phyloP scores from a whole-genome alignment of 1,140 invertebrate species.

The Pogonomyrmex barbatus region DNA sequence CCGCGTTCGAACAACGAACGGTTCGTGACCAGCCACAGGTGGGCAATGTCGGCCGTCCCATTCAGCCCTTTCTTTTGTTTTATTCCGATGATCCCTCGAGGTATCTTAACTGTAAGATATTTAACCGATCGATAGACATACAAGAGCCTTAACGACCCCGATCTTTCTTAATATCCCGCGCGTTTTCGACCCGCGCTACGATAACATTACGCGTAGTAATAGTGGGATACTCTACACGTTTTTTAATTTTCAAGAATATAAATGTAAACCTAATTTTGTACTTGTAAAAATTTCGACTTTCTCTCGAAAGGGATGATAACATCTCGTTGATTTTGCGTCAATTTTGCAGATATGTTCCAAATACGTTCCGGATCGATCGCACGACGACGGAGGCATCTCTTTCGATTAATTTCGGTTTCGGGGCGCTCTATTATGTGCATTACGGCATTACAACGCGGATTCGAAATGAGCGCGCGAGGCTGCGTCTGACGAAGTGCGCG shows the following conservation, averaged over 20 bases:
- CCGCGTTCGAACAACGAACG: not conserved
- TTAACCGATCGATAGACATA: constrained; percentile 16
- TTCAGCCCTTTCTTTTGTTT: constrained; percentile 30
- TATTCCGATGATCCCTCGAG: constrained; percentile 19
- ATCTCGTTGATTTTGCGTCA: not conserved
- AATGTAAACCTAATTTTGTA: not conserved
- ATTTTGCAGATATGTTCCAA: not conserved
- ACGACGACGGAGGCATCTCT: not conserved
- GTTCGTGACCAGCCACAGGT: constrained; percentile 40
- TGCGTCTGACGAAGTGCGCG: constrained; percentile 71
- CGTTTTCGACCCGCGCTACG: not conserved
- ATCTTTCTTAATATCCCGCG: not conserved
- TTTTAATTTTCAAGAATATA: not conserved
- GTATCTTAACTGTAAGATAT: constrained; percentile 19
- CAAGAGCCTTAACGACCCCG: not conserved
- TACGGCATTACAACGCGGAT: constrained; percentile 42
- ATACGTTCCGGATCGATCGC: not conserved
- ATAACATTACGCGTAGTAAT: not conserved
- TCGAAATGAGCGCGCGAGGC: constrained; percentile 17
- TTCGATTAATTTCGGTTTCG: constrained; percentile 41
- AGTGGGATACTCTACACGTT: not conserved
- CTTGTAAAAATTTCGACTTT: not conserved
- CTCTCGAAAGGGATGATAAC: not conserved
- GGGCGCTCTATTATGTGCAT: constrained; percentile 30
- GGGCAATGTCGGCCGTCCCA: constrained; percentile 38